phyloP scores from a whole-genome alignment of 2,113 vertebrate genomes.

The Phasianus colchicus region DNA sequence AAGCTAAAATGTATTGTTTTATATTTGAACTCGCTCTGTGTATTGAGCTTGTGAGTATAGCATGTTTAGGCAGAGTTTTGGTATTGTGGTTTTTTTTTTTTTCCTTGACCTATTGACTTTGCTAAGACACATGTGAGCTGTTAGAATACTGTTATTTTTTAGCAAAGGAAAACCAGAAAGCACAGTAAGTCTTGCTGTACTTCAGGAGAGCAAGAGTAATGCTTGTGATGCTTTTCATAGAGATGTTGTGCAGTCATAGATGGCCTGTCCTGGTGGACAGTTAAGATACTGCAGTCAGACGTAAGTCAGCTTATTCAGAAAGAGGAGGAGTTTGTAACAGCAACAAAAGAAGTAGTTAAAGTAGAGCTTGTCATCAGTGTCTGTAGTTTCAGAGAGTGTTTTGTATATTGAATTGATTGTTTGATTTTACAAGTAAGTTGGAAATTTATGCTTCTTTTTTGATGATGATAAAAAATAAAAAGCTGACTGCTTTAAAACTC shows the following conservation, averaged over 20 bases:
- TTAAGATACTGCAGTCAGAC: background rate
- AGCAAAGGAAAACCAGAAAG: background rate
- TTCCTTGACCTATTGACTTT: background rate
- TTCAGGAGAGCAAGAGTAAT: background rate
- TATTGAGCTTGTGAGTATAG: background rate
- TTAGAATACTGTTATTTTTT: background rate
- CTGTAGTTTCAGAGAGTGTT: background rate
- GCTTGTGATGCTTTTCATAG: background rate
- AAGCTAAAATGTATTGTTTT: background rate
- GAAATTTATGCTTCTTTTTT: background rate
- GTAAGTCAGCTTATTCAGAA: background rate
- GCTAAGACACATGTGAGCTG: background rate
- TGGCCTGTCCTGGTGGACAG: background rate
- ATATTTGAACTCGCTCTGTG: background rate
- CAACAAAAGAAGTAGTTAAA: background rate
- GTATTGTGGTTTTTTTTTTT: background rate
- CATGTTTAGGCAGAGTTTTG: background rate
- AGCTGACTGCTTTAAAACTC: constrained; percentile 38
- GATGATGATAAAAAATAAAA: background rate
- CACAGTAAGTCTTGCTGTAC: background rate
- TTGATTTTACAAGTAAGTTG: background rate
- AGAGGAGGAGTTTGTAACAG: background rate
- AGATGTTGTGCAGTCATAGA: background rate
- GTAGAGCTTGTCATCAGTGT: background rate
- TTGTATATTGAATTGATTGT: background rate